These are phyloP conservation scores for Zoanthus sociatus DNA, from an alignment of 92 coral and sea anemone species.

Conservation along the genomic window DNA sequence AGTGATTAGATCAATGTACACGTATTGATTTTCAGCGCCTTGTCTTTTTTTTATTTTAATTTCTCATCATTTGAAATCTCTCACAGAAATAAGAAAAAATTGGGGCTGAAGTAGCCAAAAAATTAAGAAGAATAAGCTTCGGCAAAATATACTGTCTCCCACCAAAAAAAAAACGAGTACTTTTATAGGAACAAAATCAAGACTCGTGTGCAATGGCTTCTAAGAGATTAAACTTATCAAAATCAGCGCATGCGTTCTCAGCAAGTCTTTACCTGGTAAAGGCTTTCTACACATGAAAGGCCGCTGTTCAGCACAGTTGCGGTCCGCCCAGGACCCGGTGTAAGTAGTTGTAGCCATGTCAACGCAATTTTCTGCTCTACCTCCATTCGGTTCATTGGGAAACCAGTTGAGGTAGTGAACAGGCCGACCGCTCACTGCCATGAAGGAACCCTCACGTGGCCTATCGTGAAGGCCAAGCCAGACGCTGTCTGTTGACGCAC, in stretches of 20 bases:
- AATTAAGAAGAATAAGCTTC: too few relatives aligned
- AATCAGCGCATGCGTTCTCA: neutral
- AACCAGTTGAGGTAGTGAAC: constrained; percentile 74
- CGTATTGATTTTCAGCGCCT: too few relatives aligned
- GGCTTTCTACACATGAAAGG: constrained; percentile 76
- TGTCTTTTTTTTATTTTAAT: too few relatives aligned
- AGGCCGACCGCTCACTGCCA: constrained; percentile 76
- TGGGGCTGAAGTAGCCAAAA: too few relatives aligned
- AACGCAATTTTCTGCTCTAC: constrained; percentile 73
- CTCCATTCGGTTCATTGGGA: constrained; percentile 81
- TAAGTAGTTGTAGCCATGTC: constrained; percentile 63
- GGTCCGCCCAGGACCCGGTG: constrained; percentile 79
- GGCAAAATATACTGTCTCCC: too few relatives aligned
- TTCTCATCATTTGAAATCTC: too few relatives aligned
- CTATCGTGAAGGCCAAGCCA: constrained; percentile 86
- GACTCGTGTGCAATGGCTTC: too few relatives aligned
- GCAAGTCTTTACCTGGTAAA: constrained; percentile 60
- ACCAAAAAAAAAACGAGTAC: too few relatives aligned
- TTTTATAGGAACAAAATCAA: too few relatives aligned
- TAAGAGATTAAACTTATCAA: too few relatives aligned
- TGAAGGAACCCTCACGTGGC: constrained; percentile 65
- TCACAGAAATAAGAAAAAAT: too few relatives aligned
- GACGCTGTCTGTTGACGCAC: constrained; percentile 60
- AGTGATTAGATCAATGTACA: too few relatives aligned
- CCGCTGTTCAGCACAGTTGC: constrained; percentile 62